phyloP scores from a whole-genome alignment of 2,113 vertebrate genomes.

The Chaenocephalus aceratus region DNA sequence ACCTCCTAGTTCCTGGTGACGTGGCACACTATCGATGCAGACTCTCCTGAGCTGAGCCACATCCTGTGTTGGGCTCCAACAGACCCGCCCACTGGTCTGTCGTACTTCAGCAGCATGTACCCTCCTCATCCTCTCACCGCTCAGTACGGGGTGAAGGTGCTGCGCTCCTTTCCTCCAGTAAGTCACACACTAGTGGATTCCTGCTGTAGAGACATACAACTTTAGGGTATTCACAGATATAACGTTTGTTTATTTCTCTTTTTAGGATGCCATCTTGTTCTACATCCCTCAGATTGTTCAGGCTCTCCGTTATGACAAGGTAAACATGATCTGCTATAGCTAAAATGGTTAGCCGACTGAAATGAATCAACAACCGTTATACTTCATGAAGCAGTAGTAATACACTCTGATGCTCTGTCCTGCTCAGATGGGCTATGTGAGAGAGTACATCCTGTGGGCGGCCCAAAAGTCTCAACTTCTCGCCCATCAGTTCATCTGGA shows the following conservation, averaged over 20 bases:
- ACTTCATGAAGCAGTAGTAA: too few relatives aligned
- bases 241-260: not conserved
- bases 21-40: slow-evolving; percentile 98
- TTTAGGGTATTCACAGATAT: not conserved
- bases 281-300: slow-evolving; percentile 99
- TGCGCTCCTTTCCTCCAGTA: slow-evolving; percentile 98
- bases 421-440: slow-evolving; percentile 95
- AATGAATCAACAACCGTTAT: not conserved
- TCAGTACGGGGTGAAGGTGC: slow-evolving; percentile 97
- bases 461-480: slow-evolving; percentile 97
- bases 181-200: slow-evolving; percentile 30
- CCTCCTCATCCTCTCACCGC: slow-evolving; percentile 97
- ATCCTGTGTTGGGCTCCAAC: slow-evolving; percentile 97
- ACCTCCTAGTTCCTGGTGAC: slow-evolving; percentile 93
- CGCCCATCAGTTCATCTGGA: slow-evolving; percentile 99
- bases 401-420: not conserved
- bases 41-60: slow-evolving; percentile 96
- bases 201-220: not conserved
- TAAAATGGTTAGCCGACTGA: not conserved
- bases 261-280: slow-evolving; percentile 96
- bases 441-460: slow-evolving; percentile 98
- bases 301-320: slow-evolving; percentile 97
- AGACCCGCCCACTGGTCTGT: slow-evolving; percentile 96
- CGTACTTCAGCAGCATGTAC: slow-evolving; percentile 99
- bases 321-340: slow-evolving; percentile 67